Evolutionary conservation across 2,888 invertebrate species (phyloP), one percentile per base, ranked within the genome.

Genomic region (Watsonalla binaria): DNA sequence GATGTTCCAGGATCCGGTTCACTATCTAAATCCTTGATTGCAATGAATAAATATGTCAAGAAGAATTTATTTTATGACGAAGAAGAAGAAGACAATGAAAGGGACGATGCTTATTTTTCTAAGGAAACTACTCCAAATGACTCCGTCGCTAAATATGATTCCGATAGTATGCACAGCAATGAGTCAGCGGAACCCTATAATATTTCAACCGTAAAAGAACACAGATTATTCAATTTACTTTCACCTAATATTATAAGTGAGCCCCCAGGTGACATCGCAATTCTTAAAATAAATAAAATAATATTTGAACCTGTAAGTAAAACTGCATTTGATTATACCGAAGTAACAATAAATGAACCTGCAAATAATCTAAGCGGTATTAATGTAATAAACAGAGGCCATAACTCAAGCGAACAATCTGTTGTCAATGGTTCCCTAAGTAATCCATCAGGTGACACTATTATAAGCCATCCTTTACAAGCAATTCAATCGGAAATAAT

Each of bases 91-190:
- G 76, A 78, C 54, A 70, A 68, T 15, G 63, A 66, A 33, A 63
- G 73, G 50, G 90, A 90, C 56, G 74, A 74, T 53, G 85, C 82
- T 24, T 90, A 87, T 65, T 89, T 85, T 68, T 86, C 90, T 37
- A 89, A 89, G 65, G 89, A 89, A 68, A 86, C 79, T 51, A 89
- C 85, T 54, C 89, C 90, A 11, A 86, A 82, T 59, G 79, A 87
- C 57, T 84, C 82, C 45, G 76, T 79, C 46, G 71, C 67, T 14
- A 87, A 84, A 76, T 82, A 76, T 70, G 87, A 89, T 65, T 76
- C 84, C 2, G 86, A 87, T 46, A 85, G 87, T 65, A 51, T 77
- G 50, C 78, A 68, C 68, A 86, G 86, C 57, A 74, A 69, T 56
- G 81, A 81, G 51, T 80, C 78, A 11, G 56, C 54, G 39, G 74